Evolutionary conservation across 1,140 invertebrate genomes (phyloP).

Genomic region (Whitmania pigra): DNA sequence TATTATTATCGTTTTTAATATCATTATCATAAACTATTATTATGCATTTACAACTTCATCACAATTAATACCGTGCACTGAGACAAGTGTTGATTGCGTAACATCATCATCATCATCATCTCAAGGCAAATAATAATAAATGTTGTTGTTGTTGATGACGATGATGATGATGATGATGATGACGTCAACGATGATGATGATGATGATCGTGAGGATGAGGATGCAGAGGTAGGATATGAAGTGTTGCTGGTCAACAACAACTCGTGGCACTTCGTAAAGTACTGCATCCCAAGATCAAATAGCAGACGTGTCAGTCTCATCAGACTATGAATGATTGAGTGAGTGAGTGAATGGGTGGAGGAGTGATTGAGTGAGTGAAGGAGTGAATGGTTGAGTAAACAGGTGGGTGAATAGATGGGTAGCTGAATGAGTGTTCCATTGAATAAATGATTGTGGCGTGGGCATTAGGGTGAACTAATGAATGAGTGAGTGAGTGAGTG

Average conservation of each 20-base stretch:
- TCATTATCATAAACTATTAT: too few relatives aligned
- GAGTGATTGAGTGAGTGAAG: not conserved
- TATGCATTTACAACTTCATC: too few relatives aligned
- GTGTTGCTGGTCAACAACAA: not conserved
- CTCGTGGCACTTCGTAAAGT: not conserved
- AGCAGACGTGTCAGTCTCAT: not conserved
- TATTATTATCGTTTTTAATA: too few relatives aligned
- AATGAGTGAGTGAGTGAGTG: not conserved
- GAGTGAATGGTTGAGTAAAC: not conserved
- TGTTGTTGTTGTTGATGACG: too few relatives aligned
- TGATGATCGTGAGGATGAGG: too few relatives aligned
- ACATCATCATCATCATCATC: not conserved
- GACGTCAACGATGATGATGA: too few relatives aligned
- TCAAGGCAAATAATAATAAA: not conserved
- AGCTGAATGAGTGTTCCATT: not conserved
- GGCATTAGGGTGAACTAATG: not conserved
- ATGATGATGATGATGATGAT: too few relatives aligned
- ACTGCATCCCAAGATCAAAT: not conserved
- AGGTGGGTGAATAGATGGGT: not conserved
- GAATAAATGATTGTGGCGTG: not conserved
- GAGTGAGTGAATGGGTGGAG: not conserved
- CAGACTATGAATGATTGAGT: not conserved
- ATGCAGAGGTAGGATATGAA: not conserved
- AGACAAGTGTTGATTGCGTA: not conserved
- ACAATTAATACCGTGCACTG: too few relatives aligned